A percentile compares a stretch with the other conserved stretches of the same genome.
Conservation (phyloP, 1,140 invertebrate species). For the Drosophila ananassae region DNA sequence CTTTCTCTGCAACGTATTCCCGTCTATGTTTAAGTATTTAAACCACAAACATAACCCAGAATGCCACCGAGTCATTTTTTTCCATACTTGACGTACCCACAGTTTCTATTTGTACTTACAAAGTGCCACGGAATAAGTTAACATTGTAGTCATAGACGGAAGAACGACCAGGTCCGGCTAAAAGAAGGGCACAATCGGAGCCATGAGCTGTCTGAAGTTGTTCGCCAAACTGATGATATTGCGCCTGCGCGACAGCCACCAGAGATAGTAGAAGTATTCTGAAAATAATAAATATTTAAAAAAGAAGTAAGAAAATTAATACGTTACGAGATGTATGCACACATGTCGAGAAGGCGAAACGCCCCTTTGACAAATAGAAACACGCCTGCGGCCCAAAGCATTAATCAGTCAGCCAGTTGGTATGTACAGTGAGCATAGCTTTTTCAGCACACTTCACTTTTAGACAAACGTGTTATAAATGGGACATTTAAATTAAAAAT, state of each 20-base stretch:
- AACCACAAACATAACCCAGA: conserved; percentile 58
- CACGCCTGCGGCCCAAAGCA: conserved; percentile 45
- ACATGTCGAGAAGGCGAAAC: conserved; percentile 24
- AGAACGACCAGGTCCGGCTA: conserved; percentile 89
- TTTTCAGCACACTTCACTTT: not conserved
- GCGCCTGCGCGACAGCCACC: conserved; percentile 43
- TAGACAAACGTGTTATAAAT: not conserved
- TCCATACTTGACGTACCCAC: conserved; percentile 13
- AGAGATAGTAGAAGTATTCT: conserved; percentile 73
- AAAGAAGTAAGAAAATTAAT: conserved; percentile 37
- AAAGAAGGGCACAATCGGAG: conserved; percentile 89
- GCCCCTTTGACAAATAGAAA: conserved; percentile 48
- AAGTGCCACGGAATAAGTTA: conserved; percentile 89
- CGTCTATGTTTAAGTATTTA: conserved; percentile 56
- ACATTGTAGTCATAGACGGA: conserved; percentile 92
- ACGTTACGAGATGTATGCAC: conserved; percentile 24
- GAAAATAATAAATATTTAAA: conserved; percentile 19
- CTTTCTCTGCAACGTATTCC: conserved; percentile 25
- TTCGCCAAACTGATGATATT: conserved; percentile 77
- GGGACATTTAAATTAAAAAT: not conserved
- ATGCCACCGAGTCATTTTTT: conserved; percentile 37
- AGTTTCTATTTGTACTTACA: conserved; percentile 86
- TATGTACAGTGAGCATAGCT: not conserved
- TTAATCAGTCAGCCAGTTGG: conserved; percentile 36
- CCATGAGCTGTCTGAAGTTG: conserved; percentile 75